phyloP scores from a whole-genome alignment of 2,797 vertebrate genomes.

The Otus scops region DNA sequence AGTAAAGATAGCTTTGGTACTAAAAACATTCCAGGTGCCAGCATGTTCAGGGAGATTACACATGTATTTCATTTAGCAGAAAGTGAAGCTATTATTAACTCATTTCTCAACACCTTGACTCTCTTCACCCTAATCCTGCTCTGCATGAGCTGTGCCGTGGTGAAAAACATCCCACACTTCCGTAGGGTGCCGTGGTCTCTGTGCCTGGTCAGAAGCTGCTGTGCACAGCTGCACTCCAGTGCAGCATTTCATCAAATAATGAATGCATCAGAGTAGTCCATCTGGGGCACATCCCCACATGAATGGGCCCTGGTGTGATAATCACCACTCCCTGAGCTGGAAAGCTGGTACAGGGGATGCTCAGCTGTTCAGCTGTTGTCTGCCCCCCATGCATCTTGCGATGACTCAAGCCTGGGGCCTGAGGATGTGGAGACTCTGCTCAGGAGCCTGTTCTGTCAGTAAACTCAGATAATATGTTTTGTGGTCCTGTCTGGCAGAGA shows the following conservation, averaged over 20 bases:
- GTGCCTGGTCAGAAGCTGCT: neutral
- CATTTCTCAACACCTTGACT: neutral
- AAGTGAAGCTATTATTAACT: neutral
- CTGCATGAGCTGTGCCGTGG: neutral
- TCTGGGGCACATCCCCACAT: neutral
- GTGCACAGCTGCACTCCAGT: neutral
- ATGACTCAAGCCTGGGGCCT: neutral
- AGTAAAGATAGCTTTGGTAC: neutral
- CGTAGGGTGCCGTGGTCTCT: neutral
- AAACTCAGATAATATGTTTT: neutral
- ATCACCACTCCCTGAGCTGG: neutral
- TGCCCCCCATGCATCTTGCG: neutral
- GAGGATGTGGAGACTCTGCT: neutral
- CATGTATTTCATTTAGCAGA: neutral
- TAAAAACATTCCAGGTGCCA: neutral
- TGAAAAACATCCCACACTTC: neutral
- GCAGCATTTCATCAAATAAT: neutral
- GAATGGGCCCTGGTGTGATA: neutral
- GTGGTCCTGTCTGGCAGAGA: neutral
- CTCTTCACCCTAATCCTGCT: neutral
- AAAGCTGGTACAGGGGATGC: neutral
- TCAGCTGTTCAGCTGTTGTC: neutral
- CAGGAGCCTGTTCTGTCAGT: neutral
- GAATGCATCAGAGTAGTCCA: neutral
- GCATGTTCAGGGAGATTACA: neutral